Percentiles rank a stretch among this genome's conserved stretches.
These are phyloP conservation scores for Lamellibrachia satsuma DNA, from an alignment of 2,888 invertebrate species.

Conservation along the genomic window DNA sequence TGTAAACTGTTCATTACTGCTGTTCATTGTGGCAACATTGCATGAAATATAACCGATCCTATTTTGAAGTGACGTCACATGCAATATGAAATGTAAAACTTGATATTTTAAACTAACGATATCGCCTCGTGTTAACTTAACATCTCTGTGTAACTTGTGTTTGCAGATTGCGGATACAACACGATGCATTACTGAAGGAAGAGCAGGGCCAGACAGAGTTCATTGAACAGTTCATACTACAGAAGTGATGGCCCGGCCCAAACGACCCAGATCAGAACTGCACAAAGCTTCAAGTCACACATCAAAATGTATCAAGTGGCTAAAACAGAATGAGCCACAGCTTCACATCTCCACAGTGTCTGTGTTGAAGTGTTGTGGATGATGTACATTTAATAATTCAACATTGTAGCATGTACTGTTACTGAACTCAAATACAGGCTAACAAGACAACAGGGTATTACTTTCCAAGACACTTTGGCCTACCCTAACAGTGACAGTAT, in stretches of 20 bases:
- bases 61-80: no score
- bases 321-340: not conserved
- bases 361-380: not conserved
- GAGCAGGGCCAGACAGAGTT: constrained; percentile 63
- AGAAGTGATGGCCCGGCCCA: constrained; percentile 31
- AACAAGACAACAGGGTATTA: not conserved
- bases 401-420: not conserved
- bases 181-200: constrained; percentile 58
- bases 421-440: not conserved
- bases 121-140: not conserved
- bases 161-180: constrained; percentile 51
- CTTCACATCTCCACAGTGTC: not conserved
- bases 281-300: not conserved
- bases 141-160: not conserved
- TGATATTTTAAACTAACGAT: not conserved
- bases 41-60: no score
- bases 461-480: not conserved
- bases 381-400: not conserved
- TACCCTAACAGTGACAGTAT: not conserved
- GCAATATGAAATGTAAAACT: no score
- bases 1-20: no score
- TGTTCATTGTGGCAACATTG: no score
- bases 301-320: not conserved
- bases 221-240: constrained; percentile 62
- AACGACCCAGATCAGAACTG: not conserved